Evolutionary conservation across 2,888 invertebrate species (phyloP).

Genomic region (Leuctra nigra): DNA sequence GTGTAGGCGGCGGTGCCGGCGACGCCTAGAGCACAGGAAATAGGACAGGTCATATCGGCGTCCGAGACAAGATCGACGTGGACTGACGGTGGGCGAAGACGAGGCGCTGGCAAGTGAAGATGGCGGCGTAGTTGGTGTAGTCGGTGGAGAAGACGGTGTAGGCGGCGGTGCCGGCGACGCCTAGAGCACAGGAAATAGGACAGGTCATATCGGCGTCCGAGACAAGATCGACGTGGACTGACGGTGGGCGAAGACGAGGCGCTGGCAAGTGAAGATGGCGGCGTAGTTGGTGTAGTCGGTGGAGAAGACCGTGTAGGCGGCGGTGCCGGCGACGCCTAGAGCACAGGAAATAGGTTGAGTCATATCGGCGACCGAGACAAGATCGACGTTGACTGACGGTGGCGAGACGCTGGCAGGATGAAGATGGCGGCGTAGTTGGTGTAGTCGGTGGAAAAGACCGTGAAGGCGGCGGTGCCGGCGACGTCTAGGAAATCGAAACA

Average conservation of each 20-base stretch:
- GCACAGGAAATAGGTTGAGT: too few species aligned
- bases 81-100: slow-evolving; percentile 69
- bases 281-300: slow-evolving; percentile 67
- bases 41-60: slow-evolving; percentile 53
- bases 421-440: slow-evolving; percentile 66
- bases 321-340: slow-evolving; percentile 62
- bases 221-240: slow-evolving; percentile 75
- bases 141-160: slow-evolving; percentile 70
- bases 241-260: slow-evolving; percentile 52
- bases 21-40: too few species aligned
- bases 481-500: too few species aligned
- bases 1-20: slow-evolving; percentile 69
- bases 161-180: slow-evolving; percentile 64
- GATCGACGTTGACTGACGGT: slow-evolving; percentile 73
- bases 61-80: slow-evolving; percentile 72
- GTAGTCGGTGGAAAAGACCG: slow-evolving; percentile 69
- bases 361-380: slow-evolving; percentile 67
- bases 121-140: slow-evolving; percentile 64
- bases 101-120: slow-evolving; percentile 73
- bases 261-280: slow-evolving; percentile 72
- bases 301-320: slow-evolving; percentile 68
- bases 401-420: slow-evolving; percentile 70
- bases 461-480: slow-evolving; percentile 67
- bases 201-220: slow-evolving; percentile 60
- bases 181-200: slow-evolving; percentile 50